Conservation (phyloP, 2,797 vertebrate genomes). For the Microtus californicus region DNA sequence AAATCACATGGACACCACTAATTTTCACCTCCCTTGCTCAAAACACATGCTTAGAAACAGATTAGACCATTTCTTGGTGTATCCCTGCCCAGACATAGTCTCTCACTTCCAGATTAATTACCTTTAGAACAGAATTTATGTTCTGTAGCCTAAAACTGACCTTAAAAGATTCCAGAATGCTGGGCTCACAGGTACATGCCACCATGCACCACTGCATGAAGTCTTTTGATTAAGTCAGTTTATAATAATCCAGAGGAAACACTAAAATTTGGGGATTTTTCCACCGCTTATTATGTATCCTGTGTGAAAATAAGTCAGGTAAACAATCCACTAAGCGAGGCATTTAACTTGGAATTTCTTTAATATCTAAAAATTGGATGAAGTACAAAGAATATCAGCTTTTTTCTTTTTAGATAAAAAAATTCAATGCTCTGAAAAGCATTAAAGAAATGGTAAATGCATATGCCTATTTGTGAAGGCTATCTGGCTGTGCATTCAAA, state of each 20-base stretch:
- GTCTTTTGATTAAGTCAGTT: conserved; percentile 41
- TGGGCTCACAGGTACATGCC: background rate
- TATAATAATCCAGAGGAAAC: background rate
- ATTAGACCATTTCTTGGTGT: background rate
- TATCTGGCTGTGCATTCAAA: background rate
- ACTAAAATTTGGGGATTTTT: background rate
- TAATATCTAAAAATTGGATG: background rate
- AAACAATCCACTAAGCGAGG: conserved; percentile 44
- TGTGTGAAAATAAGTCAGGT: conserved; percentile 10
- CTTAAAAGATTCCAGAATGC: background rate
- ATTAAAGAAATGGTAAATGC: conserved; percentile 33
- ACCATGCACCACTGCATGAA: background rate
- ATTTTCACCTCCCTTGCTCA: background rate
- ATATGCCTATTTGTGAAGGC: background rate
- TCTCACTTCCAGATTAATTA: conserved; percentile 21
- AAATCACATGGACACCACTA: background rate
- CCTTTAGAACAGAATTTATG: background rate
- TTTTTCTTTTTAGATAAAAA: background rate
- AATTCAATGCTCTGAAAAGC: conserved; percentile 25
- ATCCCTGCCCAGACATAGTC: background rate
- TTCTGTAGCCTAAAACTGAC: background rate
- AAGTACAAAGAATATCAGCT: background rate
- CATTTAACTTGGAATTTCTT: conserved; percentile 17
- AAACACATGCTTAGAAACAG: conserved; percentile 6
- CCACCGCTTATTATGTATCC: background rate